Evolutionary conservation across 2,888 invertebrate genomes (phyloP), one percentile per base, ranked within the genome.

Genomic region (Tolmerus cingulatus): DNA sequence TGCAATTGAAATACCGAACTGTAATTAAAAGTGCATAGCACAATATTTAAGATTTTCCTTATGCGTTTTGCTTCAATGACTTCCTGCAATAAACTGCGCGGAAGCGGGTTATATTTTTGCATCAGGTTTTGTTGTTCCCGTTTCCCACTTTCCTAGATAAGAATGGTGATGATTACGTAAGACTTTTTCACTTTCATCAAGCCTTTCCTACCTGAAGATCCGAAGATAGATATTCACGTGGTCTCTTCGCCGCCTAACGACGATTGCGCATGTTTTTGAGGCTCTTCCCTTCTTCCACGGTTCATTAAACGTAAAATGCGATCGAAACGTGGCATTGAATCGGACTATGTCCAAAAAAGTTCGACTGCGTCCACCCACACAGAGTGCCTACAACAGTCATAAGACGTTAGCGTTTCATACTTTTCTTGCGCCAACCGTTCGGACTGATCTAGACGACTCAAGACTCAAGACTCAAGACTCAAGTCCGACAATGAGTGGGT

Each of bases 401-500:
- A 51, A 79, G 79, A 55, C 79, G 79, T 51, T 46, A 27, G 5
- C 3, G 40, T 19, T 27, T 40, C 12, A 55, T n/a, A 51, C 14
- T 79, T 79, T 16, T 51, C 23, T 79, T 51, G 7, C 27, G 51
- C 30, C 55, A 46, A 27, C 19, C 7, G 23, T 46, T n/a, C 37
- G 23, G 37, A 19, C 79, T 40, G 51, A 19, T n/a, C 37, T 51
- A 79, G 51, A 43, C 51, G 40, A 51, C 51, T 79, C 23, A 51
- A 79, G 23, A 51, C 51, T 79, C 23, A 51, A 79, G 27, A 51
- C 51, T 79, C 23, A 51, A 79, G 23, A 51, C 51, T 79, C 23
- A 51, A 79, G 27, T 23, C 19, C 51, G 79, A 40, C 79, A 79
- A n/a, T 55, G 51, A 79, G 79, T 79, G 79, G 79, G 79, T 51